Percentiles rank a stretch among this genome's conserved stretches.
Evolutionary conservation across 2,888 invertebrate genomes (phyloP).

Genomic region (Acanthosepion pharaonis): DNA sequence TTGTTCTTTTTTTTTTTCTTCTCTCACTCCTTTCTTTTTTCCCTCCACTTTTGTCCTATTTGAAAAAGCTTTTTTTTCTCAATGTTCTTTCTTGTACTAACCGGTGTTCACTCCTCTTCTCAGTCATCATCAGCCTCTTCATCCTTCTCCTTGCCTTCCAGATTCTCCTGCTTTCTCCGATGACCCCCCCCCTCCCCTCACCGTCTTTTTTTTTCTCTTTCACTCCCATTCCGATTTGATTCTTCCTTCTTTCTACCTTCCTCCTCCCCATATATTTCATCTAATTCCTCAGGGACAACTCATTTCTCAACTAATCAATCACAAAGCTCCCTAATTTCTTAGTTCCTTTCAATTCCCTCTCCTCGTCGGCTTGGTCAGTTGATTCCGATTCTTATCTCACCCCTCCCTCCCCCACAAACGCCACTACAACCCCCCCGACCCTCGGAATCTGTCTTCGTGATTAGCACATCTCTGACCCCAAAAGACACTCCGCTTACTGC

Average conservation of each 20-base stretch:
- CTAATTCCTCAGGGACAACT: neutral
- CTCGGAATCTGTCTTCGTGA: neutral
- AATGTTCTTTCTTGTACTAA: neutral
- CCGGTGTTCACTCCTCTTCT: neutral
- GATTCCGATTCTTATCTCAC: neutral
- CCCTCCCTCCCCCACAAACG: neutral
- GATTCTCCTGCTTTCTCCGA: neutral
- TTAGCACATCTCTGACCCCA: neutral
- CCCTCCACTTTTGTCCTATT: neutral
- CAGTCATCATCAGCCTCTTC: neutral
- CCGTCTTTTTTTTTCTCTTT: neutral
- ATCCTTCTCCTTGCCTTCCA: neutral
- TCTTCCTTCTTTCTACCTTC: neutral
- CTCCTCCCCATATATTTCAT: neutral
- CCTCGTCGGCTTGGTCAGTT: slow-evolving; percentile 6
- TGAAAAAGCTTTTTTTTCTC: neutral
- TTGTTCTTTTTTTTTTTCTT: neutral
- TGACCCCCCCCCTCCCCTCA: neutral
- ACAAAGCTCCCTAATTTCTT: neutral
- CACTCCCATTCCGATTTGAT: neutral
- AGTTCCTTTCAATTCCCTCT: neutral
- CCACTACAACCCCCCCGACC: neutral
- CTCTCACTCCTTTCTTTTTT: rapidly evolving
- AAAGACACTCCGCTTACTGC: neutral
- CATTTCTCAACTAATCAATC: slow-evolving; percentile 22